Evolutionary conservation across 2,113 vertebrate species (phyloP).

Genomic region (Nematolebias whitei): DNA sequence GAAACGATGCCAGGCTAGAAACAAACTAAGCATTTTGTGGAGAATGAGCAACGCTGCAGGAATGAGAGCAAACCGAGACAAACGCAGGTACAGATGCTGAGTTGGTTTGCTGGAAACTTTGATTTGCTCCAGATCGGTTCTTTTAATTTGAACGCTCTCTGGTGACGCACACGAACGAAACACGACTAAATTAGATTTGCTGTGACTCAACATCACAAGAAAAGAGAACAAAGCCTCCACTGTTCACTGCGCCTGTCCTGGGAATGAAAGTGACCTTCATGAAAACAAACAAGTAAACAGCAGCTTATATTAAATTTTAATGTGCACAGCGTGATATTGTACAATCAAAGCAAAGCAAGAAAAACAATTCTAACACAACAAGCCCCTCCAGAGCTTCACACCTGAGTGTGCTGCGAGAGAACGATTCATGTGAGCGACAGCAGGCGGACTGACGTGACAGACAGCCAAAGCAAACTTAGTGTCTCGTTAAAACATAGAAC

Average conservation of each 20-base stretch:
- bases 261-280: not conserved
- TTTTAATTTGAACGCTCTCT: not conserved
- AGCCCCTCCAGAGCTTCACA: constrained; percentile 62
- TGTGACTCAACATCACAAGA: constrained; percentile 60
- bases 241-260: constrained; percentile 8
- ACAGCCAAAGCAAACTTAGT: constrained; percentile 49
- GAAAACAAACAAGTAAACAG: constrained; percentile 22
- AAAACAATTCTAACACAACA: constrained; percentile 60
- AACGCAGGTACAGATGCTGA: not conserved
- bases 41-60: constrained; percentile 28
- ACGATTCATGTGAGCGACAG: constrained; percentile 66
- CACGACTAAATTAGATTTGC: constrained; percentile 34
- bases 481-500: constrained; percentile 34
- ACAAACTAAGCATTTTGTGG: constrained; percentile 22
- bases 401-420: constrained; percentile 40
- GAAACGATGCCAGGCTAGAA: constrained; percentile 39
- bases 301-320: constrained; percentile 79
- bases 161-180: constrained; percentile 23
- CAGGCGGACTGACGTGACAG: constrained; percentile 66
- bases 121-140: constrained; percentile 11
- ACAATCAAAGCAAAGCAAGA: constrained; percentile 78
- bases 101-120: constrained; percentile 37
- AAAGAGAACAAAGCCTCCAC: constrained; percentile 17
- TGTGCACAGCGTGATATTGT: constrained; percentile 81
- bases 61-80: constrained; percentile 7